Evolutionary conservation across 2,113 vertebrate genomes (phyloP), one percentile per base, ranked within the genome.

Genomic region (Numida meleagris): DNA sequence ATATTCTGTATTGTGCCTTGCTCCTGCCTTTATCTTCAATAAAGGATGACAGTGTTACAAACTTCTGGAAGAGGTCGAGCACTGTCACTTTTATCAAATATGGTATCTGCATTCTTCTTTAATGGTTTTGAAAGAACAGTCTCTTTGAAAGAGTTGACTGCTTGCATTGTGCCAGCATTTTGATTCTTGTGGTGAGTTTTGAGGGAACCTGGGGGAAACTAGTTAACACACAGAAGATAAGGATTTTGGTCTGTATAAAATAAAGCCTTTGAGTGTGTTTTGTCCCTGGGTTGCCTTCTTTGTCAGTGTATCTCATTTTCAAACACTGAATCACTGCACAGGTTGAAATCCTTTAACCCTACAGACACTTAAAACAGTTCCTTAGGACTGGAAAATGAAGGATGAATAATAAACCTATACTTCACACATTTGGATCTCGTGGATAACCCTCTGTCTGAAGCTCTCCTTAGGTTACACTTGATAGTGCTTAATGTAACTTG

Each of bases 21-120:
- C 80, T 90, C 31, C 43, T 0, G 5, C 76, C 57, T 83, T 95
- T 95, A 91, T 93, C 91, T 96, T 93, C 76, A 79, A 1, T 86
- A 96, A 94, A 83, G 61, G 46, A 75, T 90, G 93, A 81, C 88
- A 93, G 51, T 24, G 57, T 78, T 90, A 91, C 91, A 86, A 95
- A 91, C 72, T 95, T 96, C 79, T 83, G 61, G 73, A 90, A 66
- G 90, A 86, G 93, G 88, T 95, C 21, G 17, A 91, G 80, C 57
- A 29, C 87, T 82, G 94, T 83, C 76, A 88, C 31, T 95, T 90
- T 81, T 90, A 90, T 95, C 93, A 88, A 78, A 58, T 57, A n/a
- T 81, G 27, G 61, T 91, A 90, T 91, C 91, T 84, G 48, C 61
- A 62, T 75, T 93, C 93, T 88, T 79, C 74, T 89, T 74, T 42